Evolutionary conservation across 2,888 invertebrate species (phyloP).

Genomic region (Protonemura montana): DNA sequence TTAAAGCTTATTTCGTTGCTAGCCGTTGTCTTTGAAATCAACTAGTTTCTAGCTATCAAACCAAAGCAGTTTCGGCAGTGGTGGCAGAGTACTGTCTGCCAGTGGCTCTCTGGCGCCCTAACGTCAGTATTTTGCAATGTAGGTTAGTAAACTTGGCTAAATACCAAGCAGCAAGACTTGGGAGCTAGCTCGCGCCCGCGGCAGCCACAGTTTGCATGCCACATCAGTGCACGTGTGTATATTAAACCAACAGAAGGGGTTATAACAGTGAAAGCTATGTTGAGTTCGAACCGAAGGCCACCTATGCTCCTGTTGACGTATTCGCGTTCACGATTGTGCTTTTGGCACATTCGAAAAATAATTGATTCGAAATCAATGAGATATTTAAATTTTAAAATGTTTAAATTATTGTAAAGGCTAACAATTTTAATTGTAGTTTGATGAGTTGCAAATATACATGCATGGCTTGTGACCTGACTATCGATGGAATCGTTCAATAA

Average conservation of each 20-base stretch:
- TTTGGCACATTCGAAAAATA: conserved; percentile 29
- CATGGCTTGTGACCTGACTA: too few species aligned
- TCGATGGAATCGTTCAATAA: too few species aligned
- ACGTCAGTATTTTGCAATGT: conserved; percentile 31
- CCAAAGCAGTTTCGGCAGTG: conserved; percentile 12
- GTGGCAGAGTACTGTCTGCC: not conserved
- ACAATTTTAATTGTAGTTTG: too few species aligned
- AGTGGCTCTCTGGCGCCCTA: not conserved
- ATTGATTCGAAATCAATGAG: not conserved
- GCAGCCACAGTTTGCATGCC: not conserved
- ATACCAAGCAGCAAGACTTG: conserved; percentile 15
- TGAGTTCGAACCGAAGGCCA: conserved; percentile 29
- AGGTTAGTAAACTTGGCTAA: conserved; percentile 42
- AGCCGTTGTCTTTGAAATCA: not conserved
- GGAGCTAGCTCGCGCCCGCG: not conserved
- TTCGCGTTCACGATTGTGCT: not conserved
- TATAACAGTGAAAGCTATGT: conserved; percentile 36
- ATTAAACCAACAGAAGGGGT: not conserved
- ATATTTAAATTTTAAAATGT: too few species aligned
- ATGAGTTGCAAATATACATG: too few species aligned
- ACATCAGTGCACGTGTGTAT: conserved; percentile 8
- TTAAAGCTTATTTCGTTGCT: not conserved
- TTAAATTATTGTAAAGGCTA: too few species aligned
- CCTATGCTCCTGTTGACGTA: not conserved
- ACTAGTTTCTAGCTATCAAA: not conserved